phyloP scores from a whole-genome alignment of 2,888 invertebrate species.

The Nomada ferruginata region DNA sequence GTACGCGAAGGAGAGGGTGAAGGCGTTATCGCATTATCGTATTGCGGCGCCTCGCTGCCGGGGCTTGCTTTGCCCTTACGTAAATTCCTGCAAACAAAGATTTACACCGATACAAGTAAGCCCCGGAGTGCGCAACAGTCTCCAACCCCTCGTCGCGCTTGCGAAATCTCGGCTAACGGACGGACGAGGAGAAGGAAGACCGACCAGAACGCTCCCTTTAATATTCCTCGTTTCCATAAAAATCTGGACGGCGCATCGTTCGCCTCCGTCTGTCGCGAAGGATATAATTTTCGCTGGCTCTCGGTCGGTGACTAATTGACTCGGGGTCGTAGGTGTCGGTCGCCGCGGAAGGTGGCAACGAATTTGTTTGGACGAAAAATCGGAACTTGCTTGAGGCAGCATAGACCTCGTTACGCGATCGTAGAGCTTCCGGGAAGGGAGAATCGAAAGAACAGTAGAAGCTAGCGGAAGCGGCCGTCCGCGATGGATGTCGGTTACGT shows the following conservation, averaged over 20 bases:
- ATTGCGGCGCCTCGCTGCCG: slow-evolving; percentile 81
- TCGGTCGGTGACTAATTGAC: not conserved
- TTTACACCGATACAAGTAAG: slow-evolving; percentile 75
- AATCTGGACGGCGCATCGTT: slow-evolving; percentile 25
- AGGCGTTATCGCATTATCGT: slow-evolving; percentile 81
- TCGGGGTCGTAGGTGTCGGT: no score
- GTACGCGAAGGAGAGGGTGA: slow-evolving; percentile 18
- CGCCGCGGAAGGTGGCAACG: no score
- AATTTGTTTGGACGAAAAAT: no score
- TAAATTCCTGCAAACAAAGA: slow-evolving; percentile 80
- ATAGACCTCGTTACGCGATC: not conserved
- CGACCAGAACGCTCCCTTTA: slow-evolving; percentile 43
- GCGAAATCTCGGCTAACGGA: slow-evolving; percentile 27
- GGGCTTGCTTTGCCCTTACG: slow-evolving; percentile 77
- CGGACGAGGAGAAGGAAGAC: not conserved
- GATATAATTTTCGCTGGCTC: slow-evolving; percentile 14
- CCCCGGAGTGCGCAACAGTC: slow-evolving; percentile 32
- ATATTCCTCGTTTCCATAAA: slow-evolving; percentile 63
- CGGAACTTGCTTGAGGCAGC: no score
- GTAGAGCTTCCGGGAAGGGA: not conserved
- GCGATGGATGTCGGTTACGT: not conserved
- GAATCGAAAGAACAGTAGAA: not conserved
- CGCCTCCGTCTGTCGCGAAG: not conserved
- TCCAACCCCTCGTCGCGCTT: slow-evolving; percentile 16
- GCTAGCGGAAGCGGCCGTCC: not conserved